A percentile compares a stretch with the other conserved stretches of the same genome.
phyloP scores from a whole-genome alignment of 2,113 vertebrate genomes.

The Takifugu bimaculatus region DNA sequence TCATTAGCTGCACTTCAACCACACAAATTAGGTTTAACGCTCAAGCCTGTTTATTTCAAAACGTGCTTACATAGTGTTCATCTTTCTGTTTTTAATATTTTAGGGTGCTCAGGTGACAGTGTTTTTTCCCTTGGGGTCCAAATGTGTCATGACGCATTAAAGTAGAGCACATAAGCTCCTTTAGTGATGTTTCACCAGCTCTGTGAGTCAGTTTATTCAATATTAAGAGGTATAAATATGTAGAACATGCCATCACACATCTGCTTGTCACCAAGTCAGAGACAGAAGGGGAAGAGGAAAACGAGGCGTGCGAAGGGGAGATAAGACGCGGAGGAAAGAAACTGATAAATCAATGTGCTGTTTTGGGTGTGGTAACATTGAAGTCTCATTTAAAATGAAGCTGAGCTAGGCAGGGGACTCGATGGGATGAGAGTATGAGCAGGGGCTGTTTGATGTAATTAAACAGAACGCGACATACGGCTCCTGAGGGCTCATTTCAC shows the following conservation, averaged over 20 bases:
- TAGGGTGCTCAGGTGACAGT: constrained; percentile 15
- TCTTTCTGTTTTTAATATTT: constrained; percentile 7
- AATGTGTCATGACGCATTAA: constrained; percentile 8
- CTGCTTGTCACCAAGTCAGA: constrained; percentile 27
- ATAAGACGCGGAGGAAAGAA: constrained; percentile 5
- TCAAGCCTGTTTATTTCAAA: too few species aligned
- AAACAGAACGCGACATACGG: constrained; percentile 32
- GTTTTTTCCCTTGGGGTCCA: constrained; percentile 9
- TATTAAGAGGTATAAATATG: constrained; percentile 10
- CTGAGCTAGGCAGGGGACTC: neutral
- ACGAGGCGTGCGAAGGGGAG: neutral
- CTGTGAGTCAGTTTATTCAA: constrained; percentile 22
- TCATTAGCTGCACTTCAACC: too few species aligned
- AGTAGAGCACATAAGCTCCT: constrained; percentile 17
- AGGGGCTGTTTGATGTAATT: constrained; percentile 36
- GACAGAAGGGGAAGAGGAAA: constrained; percentile 25
- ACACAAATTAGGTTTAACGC: too few species aligned
- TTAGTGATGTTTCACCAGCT: constrained; percentile 14
- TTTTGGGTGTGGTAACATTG: constrained; percentile 43
- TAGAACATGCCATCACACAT: constrained; percentile 29
- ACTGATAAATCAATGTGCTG: constrained; percentile 52
- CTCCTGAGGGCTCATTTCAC: constrained; percentile 46
- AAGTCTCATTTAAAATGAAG: constrained; percentile 26
- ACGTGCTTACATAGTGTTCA: neutral
- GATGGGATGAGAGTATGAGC: constrained; percentile 11